Percentiles rank a stretch among this genome's conserved stretches.
Evolutionary conservation across 2,888 invertebrate species (phyloP).

Genomic region (Polyploca ridens): DNA sequence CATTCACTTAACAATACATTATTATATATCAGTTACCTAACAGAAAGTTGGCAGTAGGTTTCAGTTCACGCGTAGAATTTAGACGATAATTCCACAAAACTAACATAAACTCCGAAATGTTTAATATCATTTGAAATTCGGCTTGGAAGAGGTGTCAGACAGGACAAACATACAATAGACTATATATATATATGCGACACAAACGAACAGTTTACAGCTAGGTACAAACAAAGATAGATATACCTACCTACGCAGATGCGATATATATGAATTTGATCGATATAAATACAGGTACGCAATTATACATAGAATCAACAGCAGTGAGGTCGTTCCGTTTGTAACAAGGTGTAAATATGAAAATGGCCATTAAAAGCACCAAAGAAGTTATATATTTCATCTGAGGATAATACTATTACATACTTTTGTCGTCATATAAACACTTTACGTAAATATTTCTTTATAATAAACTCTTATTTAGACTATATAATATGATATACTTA

Average conservation of each 20-base stretch:
- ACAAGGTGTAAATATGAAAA: constrained; percentile 76
- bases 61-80: constrained; percentile 69
- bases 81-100: constrained; percentile 52
- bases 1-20: constrained; percentile 67
- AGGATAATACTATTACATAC: constrained; percentile 67
- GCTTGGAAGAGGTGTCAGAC: constrained; percentile 52
- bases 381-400: constrained; percentile 66
- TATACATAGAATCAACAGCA: constrained; percentile 55
- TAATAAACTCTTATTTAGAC: constrained; percentile 80
- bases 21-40: constrained; percentile 59
- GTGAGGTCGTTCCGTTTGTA: constrained; percentile 65
- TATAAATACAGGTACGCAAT: constrained; percentile 24
- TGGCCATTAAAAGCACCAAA: constrained; percentile 78
- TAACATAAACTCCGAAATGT: constrained; percentile 53
- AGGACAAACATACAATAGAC: constrained; percentile 37
- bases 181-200: constrained; percentile 33
- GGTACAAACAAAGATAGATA: constrained; percentile 49
- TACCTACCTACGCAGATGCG: constrained; percentile 21
- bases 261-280: background rate
- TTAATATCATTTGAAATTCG: constrained; percentile 76
- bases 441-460: constrained; percentile 80
- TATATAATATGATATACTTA: constrained; percentile 72
- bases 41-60: constrained; percentile 80
- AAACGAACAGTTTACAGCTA: constrained; percentile 57
- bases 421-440: constrained; percentile 71